Base-by-base conservation (phyloP, 2,888 invertebrate species). In the Dyspetes luteomarginatus region DNA sequence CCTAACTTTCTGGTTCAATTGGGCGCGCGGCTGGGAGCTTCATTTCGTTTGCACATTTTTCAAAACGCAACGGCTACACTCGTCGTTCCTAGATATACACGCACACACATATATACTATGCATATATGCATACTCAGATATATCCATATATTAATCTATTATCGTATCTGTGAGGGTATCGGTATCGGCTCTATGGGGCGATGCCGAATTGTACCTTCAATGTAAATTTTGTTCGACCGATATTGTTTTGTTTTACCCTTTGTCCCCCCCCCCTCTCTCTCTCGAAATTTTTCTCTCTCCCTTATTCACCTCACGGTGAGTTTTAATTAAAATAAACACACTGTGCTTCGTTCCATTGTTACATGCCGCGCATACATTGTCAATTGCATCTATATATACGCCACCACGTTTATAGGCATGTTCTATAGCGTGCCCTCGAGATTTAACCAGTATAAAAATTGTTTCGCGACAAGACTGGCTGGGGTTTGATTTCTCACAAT, bases 301-400 rank as follows among this genome's bases (percentile, higher is more conserved):
- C 60, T 9, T 48, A 36, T 76, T 80, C 60, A 56, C 75, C 79
- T 67, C 58, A 45, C 71, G 60, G 36, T 45, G 48, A 76, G 67
- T 76, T 81, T 81, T 76, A 81, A 81, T 81, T 81, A 81, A 81
- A 81, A 72, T 72, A 81, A 81, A 76, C 72, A 76, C 71, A 58
- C 55, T 45, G 67, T 62, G 72, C 68, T 81, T 72, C 72, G 28
- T 68, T 72, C 45, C 24, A 36, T 48, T 55, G 62, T 67, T 48
- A 72, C 64, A 67, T 62, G 67, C 43, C 62, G 45, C 36, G 43
- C 52, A 62, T 41, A 41, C 55, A 62, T 52, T 43, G 43, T 43
- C 62, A 62, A 73, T 64, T 52, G 3, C 9, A 60, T 58, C 28
- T 26, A 17, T 36, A 52, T 48, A 4, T 41, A 52, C 55, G 24